These are phyloP conservation scores for Pseudococcus jackbeardsleyi DNA, from an alignment of 2,888 invertebrate genomes.

Conservation along the genomic window DNA sequence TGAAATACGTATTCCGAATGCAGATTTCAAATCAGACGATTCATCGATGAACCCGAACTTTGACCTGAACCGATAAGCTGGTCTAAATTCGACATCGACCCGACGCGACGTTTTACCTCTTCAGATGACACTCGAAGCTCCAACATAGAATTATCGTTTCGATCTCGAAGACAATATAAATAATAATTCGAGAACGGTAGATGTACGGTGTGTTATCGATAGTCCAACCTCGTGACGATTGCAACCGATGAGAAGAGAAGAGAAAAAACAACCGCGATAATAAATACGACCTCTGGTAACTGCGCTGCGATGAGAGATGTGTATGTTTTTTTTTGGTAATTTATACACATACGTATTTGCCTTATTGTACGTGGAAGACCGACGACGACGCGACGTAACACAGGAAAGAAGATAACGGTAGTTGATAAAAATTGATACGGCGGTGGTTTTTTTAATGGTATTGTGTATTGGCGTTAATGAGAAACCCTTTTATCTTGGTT, in stretches of 20 bases:
- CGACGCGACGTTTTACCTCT: neutral
- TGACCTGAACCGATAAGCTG: slow-evolving; percentile 25
- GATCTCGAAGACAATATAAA: slow-evolving; percentile 27
- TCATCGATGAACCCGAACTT: neutral
- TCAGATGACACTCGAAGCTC: neutral
- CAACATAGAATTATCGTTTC: neutral
- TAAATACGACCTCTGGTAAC: slow-evolving; percentile 43
- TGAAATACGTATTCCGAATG: neutral
- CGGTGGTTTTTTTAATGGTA: slow-evolving; percentile 9
- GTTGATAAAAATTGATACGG: slow-evolving; percentile 27
- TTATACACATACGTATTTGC: neutral
- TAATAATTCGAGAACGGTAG: neutral
- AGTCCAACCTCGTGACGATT: slow-evolving; percentile 5
- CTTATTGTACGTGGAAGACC: slow-evolving; percentile 25
- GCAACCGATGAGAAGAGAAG: neutral
- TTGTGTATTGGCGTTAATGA: slow-evolving; percentile 41
- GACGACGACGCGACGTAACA: slow-evolving; percentile 26
- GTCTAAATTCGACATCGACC: neutral
- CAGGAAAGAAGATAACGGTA: slow-evolving; percentile 26
- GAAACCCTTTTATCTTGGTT: slow-evolving; percentile 17
- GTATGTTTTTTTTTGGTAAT: slow-evolving; percentile 17
- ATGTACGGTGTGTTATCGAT: slow-evolving; percentile 10
- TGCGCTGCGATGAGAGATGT: slow-evolving; percentile 13
- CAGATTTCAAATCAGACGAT: neutral
- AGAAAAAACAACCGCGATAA: slow-evolving; percentile 15